These are phyloP conservation scores for Cepphus grylle DNA, from an alignment of 2,113 vertebrate species.

Conservation along the genomic window DNA sequence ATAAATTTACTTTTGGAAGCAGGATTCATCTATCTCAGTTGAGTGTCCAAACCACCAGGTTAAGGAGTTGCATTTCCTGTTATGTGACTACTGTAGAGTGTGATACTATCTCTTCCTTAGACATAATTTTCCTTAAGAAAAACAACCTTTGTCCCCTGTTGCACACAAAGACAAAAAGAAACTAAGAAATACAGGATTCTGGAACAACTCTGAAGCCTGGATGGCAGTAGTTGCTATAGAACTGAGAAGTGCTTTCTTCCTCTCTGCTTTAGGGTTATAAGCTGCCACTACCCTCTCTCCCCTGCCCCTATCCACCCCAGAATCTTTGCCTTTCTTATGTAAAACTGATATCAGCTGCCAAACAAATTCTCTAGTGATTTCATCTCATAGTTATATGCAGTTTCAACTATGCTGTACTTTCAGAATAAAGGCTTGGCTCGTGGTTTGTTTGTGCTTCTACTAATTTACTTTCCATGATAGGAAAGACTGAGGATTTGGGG, in stretches of 20 bases:
- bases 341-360: neutral
- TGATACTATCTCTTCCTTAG: neutral
- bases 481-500: neutral
- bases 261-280: neutral
- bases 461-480: neutral
- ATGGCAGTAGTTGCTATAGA: neutral
- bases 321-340: neutral
- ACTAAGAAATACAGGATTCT: neutral
- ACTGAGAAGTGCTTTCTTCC: neutral
- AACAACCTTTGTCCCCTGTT: neutral
- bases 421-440: neutral
- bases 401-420: neutral
- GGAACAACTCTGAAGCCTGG: neutral
- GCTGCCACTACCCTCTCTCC: neutral
- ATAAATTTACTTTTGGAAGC: neutral
- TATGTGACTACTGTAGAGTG: neutral
- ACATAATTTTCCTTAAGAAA: neutral
- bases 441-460: neutral
- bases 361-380: neutral
- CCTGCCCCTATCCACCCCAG: fast-evolving
- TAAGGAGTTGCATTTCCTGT: neutral
- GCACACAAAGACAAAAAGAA: neutral
- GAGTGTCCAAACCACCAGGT: neutral
- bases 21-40: neutral
- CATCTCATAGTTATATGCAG: neutral